A percentile compares a stretch with the other conserved stretches of the same genome.
phyloP scores from a whole-genome alignment of 2,888 invertebrate species.

The Sympetrum striolatum region DNA sequence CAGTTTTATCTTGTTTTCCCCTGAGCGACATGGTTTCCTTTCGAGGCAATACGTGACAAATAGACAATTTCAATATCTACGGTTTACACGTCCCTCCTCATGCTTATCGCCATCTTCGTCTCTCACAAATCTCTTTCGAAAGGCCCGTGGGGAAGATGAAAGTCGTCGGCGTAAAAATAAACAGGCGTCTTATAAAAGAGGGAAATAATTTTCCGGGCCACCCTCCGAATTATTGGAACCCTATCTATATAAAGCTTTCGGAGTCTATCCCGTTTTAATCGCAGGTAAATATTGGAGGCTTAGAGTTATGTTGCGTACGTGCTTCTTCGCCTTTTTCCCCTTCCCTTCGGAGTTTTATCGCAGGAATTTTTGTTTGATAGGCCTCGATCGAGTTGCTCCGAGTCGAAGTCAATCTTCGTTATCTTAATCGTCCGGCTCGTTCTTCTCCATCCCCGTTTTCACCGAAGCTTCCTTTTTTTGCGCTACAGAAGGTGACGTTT shows the following conservation, averaged over 20 bases:
- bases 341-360: not conserved
- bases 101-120: not conserved
- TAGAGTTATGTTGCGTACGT: conserved; percentile 12
- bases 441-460: not conserved
- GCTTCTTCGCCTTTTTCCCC: not conserved
- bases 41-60: conserved; percentile 17
- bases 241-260: conserved; percentile 1
- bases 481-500: not conserved
- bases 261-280: conserved; percentile 9
- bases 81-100: not conserved
- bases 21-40: not conserved
- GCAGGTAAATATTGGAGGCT: conserved; percentile 12
- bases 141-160: not conserved
- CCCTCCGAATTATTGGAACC: not conserved
- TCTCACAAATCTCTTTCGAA: not conserved
- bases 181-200: not conserved
- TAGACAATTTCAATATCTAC: conserved; percentile 13
- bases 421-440: not conserved
- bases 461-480: not conserved
- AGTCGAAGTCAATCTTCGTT: conserved; percentile 8
- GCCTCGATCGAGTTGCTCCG: not conserved
- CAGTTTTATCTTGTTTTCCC: not conserved
- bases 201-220: conserved; percentile 8
- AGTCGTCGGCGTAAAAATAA: not conserved
- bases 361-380: not conserved